Base-by-base conservation (phyloP, 2,113 vertebrate species). In the Dipodomys stephensi region DNA sequence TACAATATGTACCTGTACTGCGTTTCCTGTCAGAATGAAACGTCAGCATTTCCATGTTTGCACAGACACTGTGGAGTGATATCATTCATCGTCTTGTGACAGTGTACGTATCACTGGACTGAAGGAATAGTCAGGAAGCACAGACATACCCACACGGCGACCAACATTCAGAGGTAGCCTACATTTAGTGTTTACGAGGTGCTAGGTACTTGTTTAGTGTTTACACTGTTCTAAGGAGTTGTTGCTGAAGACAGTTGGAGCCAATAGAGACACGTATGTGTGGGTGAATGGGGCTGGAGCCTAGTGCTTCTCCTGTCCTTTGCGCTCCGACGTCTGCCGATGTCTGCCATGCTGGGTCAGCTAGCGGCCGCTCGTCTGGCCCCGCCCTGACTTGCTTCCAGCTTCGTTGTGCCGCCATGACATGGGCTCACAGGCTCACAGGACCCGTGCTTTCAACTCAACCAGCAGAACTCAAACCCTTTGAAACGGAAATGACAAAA, bases 401-500 rank as follows among this genome's bases (percentile, higher is more conserved):
- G 15, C 8, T 19, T 64, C n/a, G 6, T 46, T 49, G 7, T 32
- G 39, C 7, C 87, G 20, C 71, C 76, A 2, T 53, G 49, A 53
- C 9, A 53, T 13, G 49, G 18, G 27, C 35, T 95, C 83, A 95
- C 84, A 95, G 18, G 27, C 35, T 95, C 83, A 95, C 84, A 95
- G 60, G 39, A 74, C 22, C 15, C 2, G 1, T 83, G 44, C 69
- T 92, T 91, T 92, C 71, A 79, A 79, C 57, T 72, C 11, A 69
- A 82, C 93, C 71, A 32, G 95, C 35, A 13, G 27, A 67, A 39
- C 81, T 93, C 32, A 83, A 90, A 57, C 83, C 94, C 89, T 65
- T 39, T 86, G 44, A 57, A 94, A 69, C 3, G 93, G 93, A 91
- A 91, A 69, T 67, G 90, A 95, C 73, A 89, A 96, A 95, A 13